Base-by-base conservation (phyloP, 2,797 vertebrate species). In the Glyptemys insculpta region DNA sequence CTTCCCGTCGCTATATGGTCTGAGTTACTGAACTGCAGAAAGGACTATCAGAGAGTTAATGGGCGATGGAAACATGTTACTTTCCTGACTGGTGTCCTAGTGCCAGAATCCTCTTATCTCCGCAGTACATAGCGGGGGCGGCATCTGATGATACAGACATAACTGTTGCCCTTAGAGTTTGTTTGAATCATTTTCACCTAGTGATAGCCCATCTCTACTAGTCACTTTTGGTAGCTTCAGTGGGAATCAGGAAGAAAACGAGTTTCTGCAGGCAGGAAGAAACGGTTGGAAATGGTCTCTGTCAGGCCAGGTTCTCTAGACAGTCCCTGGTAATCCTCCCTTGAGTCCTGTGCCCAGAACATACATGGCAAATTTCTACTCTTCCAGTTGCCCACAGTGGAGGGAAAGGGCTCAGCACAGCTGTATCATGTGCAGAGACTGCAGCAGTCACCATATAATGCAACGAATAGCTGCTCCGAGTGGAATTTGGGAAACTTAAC, bases 1-100 rank as follows among this genome's bases (percentile, higher is more conserved):
- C 94, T 7, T 91, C 79, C 83, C 91, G 54, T 91, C 44, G 94
- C 62, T 92, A 68, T 41, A 27, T 3, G n/a, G 41, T 29, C 88
- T 82, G 85, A 62, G 16, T 31, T 2, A 1, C 53, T 4, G 87
- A 72, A 86, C 80, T 44, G 88, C 83, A 74, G 85, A 83, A 92
- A 62, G 74, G 89, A 53, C 18, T 57, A 4, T 37, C n/a, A 57
- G n/a, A 31, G n/a, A 65, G 41, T 65, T 49, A 56, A 83, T 81
- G 12, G 56, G 21, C 87, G 37, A 57, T 88, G 21, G 84, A 93
- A 76, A 50, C 19, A 0, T 1, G 25, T 81, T n/a, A 21, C 4
- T 82, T 25, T 18, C 50, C 65, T 19, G 2, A 5, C 12, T 16
- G 80, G 18, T 53, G 88, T 90, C 91, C 34, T 90, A 74, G 57